Conservation (phyloP, 2,113 vertebrate species). For the Pituophis catenifer region DNA sequence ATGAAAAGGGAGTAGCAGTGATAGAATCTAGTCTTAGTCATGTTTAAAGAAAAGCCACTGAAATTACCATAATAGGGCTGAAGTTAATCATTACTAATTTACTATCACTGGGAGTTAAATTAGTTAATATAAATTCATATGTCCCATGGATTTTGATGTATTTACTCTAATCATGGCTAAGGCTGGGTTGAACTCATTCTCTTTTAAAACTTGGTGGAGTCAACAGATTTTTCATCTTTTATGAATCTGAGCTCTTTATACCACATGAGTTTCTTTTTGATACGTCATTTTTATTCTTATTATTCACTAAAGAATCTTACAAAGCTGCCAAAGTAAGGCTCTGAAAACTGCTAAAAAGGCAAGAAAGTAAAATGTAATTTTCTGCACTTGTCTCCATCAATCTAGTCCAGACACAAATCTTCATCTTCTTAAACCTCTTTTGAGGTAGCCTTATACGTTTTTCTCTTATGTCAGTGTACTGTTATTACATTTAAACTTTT, state of each 20-base stretch:
- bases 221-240: neutral
- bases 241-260: neutral
- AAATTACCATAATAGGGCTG: neutral
- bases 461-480: neutral
- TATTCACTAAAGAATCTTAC: neutral
- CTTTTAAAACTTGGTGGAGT: neutral
- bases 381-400: neutral
- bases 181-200: neutral
- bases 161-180: neutral
- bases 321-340: conserved; percentile 2
- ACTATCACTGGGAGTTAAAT: neutral
- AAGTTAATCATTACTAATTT: neutral
- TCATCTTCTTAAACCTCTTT: conserved; percentile 3
- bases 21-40: neutral
- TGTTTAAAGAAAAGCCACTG: neutral
- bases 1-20: neutral
- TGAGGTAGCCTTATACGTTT: neutral
- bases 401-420: neutral
- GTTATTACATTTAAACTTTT: neutral
- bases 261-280: conserved; percentile 1
- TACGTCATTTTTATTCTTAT: neutral
- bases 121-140: neutral
- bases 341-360: conserved; percentile 25
- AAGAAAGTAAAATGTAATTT: neutral
- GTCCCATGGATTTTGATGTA: neutral